Evolutionary conservation across 1,140 invertebrate species (phyloP).

Genomic region (Drosophila nannoptera): DNA sequence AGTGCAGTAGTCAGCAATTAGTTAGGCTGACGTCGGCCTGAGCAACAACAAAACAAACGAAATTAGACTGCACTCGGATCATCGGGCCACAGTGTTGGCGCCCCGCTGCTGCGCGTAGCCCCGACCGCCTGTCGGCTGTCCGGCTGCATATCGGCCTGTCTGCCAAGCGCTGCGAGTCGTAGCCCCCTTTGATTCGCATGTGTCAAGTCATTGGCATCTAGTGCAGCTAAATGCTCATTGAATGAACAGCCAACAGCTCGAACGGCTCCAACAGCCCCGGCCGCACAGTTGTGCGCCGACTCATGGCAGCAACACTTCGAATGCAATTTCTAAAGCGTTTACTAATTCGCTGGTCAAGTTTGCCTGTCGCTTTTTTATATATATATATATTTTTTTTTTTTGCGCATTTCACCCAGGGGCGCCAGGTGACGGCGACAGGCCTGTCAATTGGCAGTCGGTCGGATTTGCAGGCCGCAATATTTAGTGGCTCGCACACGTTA

Average conservation of each 20-base stretch:
- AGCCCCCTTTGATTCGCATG: conserved; percentile 69
- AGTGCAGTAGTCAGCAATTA: conserved; percentile 50
- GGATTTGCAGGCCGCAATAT: conserved; percentile 39
- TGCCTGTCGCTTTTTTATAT: conserved; percentile 35
- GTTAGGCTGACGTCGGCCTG: conserved; percentile 25
- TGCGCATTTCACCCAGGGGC: conserved; percentile 54
- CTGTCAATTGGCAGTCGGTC: conserved; percentile 41
- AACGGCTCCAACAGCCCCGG: conserved; percentile 24
- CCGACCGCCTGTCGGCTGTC: conserved; percentile 18
- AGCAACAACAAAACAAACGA: conserved; percentile 17
- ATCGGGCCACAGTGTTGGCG: conserved; percentile 41
- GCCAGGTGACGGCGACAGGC: conserved; percentile 31
- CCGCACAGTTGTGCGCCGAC: background rate
- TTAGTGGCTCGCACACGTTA: conserved; percentile 30
- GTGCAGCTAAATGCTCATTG: conserved; percentile 73
- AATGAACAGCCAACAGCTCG: conserved; percentile 55
- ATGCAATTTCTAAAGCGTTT: conserved; percentile 52
- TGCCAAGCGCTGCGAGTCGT: conserved; percentile 29
- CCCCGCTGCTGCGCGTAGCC: conserved; percentile 38
- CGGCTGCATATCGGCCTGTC: conserved; percentile 9
- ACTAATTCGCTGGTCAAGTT: conserved; percentile 68
- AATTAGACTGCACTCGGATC: conserved; percentile 51
- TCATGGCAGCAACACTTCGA: conserved; percentile 30
- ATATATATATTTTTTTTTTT: conserved; percentile 16
- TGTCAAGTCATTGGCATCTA: conserved; percentile 78